Conservation (phyloP, 2,888 invertebrate species). For the Bellardia bayeri region DNA sequence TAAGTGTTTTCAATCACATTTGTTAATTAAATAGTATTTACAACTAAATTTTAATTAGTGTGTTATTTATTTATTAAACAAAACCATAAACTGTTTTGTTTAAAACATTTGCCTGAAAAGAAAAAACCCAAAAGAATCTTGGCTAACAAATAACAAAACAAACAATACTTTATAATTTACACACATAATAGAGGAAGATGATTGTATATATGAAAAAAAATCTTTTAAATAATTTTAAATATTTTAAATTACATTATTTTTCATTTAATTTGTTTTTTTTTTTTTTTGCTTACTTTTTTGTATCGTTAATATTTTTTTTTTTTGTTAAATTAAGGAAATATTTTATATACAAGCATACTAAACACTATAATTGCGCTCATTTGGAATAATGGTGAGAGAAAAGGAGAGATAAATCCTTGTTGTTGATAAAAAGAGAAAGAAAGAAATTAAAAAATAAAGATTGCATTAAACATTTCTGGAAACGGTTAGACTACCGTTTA, state of each 20-base stretch:
- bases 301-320: slow-evolving; percentile 39
- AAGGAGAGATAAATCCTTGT: neutral
- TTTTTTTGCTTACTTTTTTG: slow-evolving; percentile 37
- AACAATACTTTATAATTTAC: slow-evolving; percentile 28
- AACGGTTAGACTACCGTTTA: too few relatives aligned
- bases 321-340: slow-evolving; percentile 44
- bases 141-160: slow-evolving; percentile 14
- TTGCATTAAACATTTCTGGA: too few relatives aligned
- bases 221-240: slow-evolving; percentile 61
- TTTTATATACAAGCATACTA: slow-evolving; percentile 54
- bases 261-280: slow-evolving; percentile 3
- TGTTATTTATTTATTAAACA: slow-evolving; percentile 2
- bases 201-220: slow-evolving; percentile 66
- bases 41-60: slow-evolving; percentile 5
- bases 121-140: slow-evolving; percentile 30
- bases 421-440: neutral
- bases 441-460: slow-evolving; percentile 9
- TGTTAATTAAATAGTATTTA: slow-evolving; percentile 35
- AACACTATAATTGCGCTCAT: slow-evolving; percentile 39
- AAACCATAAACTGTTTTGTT: slow-evolving; percentile 37
- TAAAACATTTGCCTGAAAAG: neutral
- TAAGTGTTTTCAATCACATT: neutral
- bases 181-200: slow-evolving; percentile 73
- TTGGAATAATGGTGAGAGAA: neutral
- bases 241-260: slow-evolving; percentile 36